These are phyloP conservation scores for Danio aesculapii DNA, from an alignment of 2,797 vertebrate genomes.

Conservation along the genomic window DNA sequence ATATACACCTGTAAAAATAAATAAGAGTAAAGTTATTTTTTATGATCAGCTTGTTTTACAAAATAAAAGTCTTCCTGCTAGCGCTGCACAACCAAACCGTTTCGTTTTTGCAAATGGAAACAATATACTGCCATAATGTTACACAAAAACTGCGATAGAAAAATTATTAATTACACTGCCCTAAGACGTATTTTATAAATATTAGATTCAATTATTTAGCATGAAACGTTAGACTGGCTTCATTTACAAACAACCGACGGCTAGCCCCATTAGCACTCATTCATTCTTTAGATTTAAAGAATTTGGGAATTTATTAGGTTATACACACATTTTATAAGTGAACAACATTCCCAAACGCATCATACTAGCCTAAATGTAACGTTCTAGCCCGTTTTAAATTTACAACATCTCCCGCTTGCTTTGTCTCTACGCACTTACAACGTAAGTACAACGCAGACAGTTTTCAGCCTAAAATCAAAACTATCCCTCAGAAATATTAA, in stretches of 20 bases:
- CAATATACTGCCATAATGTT: no score
- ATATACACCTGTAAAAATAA: background rate
- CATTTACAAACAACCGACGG: background rate
- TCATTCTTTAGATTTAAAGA: background rate
- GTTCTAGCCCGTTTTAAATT: background rate
- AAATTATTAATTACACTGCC: no score
- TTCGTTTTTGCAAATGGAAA: no score
- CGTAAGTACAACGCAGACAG: background rate
- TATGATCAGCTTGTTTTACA: background rate
- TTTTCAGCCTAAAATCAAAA: background rate
- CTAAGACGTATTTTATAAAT: fast-evolving
- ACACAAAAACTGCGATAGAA: no score
- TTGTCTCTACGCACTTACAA: background rate
- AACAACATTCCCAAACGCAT: fast-evolving
- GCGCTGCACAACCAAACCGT: background rate
- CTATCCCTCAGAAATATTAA: background rate
- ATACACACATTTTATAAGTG: background rate
- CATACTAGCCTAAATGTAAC: fast-evolving
- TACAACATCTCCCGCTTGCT: background rate
- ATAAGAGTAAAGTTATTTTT: no score
- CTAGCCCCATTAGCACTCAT: background rate
- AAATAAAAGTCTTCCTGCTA: constrained; percentile 16
- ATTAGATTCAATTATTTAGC: fast-evolving
- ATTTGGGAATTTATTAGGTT: background rate
- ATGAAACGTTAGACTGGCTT: background rate